These are phyloP conservation scores for Matsumyia berberina DNA, from an alignment of 2,888 invertebrate genomes.

Conservation along the genomic window DNA sequence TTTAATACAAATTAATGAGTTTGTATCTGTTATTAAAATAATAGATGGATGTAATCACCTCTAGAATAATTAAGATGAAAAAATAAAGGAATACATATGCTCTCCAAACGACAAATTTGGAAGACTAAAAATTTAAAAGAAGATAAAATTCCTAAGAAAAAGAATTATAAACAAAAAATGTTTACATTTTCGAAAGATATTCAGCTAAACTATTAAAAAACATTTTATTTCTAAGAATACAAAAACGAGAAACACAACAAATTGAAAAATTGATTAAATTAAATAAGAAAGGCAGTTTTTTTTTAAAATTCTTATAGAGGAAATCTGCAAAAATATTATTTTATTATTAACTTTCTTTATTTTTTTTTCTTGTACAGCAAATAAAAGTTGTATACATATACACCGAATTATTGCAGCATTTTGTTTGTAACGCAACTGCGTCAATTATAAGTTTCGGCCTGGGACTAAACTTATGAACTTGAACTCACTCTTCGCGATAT, in stretches of 20 bases:
- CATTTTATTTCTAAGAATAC: constrained; percentile 34
- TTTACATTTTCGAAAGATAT: constrained; percentile 63
- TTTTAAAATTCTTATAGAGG: constrained; percentile 33
- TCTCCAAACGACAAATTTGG: constrained; percentile 43
- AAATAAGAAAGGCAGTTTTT: constrained; percentile 13
- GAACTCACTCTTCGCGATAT: too few relatives aligned
- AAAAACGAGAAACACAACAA: constrained; percentile 64
- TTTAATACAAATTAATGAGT: constrained; percentile 16
- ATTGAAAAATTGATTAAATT: constrained; percentile 7
- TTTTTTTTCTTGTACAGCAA: not conserved
- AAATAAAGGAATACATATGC: constrained; percentile 6
- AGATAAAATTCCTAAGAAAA: constrained; percentile 75
- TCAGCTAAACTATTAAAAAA: constrained; percentile 62
- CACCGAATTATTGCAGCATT: not conserved
- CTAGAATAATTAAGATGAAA: constrained; percentile 59
- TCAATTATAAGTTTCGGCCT: too few relatives aligned
- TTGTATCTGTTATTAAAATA: constrained; percentile 19
- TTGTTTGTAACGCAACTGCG: not conserved
- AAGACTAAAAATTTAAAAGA: constrained; percentile 14
- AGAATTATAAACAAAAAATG: constrained; percentile 79
- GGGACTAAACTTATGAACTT: too few relatives aligned
- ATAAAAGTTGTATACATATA: not conserved
- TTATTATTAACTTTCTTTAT: constrained; percentile 13
- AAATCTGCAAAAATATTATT: constrained; percentile 47
- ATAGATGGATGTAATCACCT: constrained; percentile 44